These are phyloP conservation scores for Scaptomyza parva DNA, from an alignment of 2,888 invertebrate species.

Conservation along the genomic window DNA sequence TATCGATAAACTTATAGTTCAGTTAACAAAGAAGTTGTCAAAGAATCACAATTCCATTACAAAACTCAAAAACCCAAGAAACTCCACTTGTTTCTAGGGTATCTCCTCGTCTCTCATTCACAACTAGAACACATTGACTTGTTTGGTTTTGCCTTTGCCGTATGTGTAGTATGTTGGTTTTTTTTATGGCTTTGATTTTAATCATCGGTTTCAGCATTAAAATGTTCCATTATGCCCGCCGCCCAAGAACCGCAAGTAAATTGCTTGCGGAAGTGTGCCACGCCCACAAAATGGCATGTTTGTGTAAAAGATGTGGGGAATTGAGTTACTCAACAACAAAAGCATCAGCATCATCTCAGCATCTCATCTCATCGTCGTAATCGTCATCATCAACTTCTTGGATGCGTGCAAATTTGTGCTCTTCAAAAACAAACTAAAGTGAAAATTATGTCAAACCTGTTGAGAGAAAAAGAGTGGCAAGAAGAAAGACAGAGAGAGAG, in stretches of 20 bases:
- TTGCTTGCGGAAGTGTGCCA: constrained; percentile 77
- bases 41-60: too few relatives aligned
- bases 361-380: constrained; percentile 41
- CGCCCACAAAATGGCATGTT: constrained; percentile 69
- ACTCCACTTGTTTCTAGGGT: too few relatives aligned
- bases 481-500: not conserved
- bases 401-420: constrained; percentile 73
- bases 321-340: constrained; percentile 63
- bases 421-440: constrained; percentile 76
- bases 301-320: constrained; percentile 20
- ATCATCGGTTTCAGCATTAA: constrained; percentile 76
- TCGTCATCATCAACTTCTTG: constrained; percentile 15
- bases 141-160: constrained; percentile 5
- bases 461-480: constrained; percentile 33
- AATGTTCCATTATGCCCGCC: constrained; percentile 73
- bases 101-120: not conserved
- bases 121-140: not conserved
- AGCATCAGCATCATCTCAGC: constrained; percentile 43
- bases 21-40: too few relatives aligned
- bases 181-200: constrained; percentile 70
- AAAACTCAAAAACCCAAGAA: too few relatives aligned
- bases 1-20: too few relatives aligned
- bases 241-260: constrained; percentile 67
- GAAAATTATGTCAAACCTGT: constrained; percentile 79
- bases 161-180: constrained; percentile 5